Conservation (phyloP, 2,113 vertebrate genomes). For the Podarcis cretensis region DNA sequence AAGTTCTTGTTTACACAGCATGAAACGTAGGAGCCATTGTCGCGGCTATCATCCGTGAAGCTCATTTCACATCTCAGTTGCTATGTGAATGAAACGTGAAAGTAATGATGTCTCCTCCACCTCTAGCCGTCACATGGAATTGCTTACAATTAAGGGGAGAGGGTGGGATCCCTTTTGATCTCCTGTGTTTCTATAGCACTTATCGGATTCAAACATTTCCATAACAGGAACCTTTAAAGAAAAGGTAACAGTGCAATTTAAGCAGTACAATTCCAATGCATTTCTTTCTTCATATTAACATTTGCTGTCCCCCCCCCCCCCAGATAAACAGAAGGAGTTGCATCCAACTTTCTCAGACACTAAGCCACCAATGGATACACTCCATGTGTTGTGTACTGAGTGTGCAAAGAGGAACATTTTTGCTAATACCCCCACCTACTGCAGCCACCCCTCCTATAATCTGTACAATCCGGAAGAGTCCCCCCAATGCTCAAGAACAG, state of each 20-base stretch:
- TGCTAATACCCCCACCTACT: no score
- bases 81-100: slow-evolving; percentile 60
- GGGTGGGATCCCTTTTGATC: slow-evolving; percentile 16
- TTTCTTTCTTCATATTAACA: no score
- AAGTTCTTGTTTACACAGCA: slow-evolving; percentile 59
- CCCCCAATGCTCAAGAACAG: no score
- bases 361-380: no score
- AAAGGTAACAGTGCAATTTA: background rate
- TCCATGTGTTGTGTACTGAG: no score
- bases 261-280: background rate
- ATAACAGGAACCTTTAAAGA: background rate
- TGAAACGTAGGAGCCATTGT: slow-evolving; percentile 52
- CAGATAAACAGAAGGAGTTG: no score
- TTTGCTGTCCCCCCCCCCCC: no score
- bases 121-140: background rate
- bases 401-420: no score
- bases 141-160: background rate
- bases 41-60: slow-evolving; percentile 56
- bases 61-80: slow-evolving; percentile 67
- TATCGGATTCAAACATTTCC: slow-evolving; percentile 22
- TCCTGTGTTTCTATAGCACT: background rate
- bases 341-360: no score
- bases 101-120: slow-evolving; percentile 31
- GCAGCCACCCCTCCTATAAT: no score
- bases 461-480: no score